phyloP scores from a whole-genome alignment of 2,113 vertebrate species.

The Xiphophorus hellerii region DNA sequence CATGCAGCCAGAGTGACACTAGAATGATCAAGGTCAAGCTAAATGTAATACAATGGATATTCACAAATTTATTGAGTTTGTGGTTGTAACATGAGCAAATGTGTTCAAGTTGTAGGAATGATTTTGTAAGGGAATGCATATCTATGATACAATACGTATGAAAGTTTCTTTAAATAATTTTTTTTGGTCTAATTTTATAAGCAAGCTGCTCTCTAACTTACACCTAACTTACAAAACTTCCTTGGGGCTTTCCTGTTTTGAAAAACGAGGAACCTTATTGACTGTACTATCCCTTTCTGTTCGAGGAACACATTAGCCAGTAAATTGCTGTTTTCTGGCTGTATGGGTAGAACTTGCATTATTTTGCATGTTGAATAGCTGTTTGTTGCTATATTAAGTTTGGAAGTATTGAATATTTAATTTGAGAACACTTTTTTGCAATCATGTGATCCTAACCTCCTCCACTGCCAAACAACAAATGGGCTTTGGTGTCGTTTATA shows the following conservation, averaged over 20 bases:
- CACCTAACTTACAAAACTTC: too few relatives aligned
- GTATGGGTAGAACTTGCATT: neutral
- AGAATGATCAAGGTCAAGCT: too few relatives aligned
- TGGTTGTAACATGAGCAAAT: too few relatives aligned
- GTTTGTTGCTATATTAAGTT: neutral
- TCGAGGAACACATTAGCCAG: neutral
- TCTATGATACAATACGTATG: neutral
- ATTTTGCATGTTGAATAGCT: neutral
- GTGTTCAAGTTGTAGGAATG: too few relatives aligned
- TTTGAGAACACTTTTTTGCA: constrained; percentile 5
- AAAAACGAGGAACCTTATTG: too few relatives aligned
- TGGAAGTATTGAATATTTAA: neutral
- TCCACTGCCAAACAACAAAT: constrained; percentile 28
- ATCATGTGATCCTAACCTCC: constrained; percentile 12
- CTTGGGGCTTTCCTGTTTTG: too few relatives aligned
- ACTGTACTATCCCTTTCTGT: neutral
- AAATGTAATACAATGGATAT: too few relatives aligned
- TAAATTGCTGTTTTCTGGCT: neutral
- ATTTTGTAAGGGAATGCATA: too few relatives aligned
- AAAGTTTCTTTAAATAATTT: neutral
- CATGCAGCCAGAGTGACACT: too few relatives aligned
- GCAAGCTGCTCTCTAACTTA: neutral
- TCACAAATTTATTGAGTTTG: too few relatives aligned
- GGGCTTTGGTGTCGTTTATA: constrained; percentile 39
- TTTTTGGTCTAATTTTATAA: neutral